These are phyloP conservation scores for Oophaga pumilio DNA, from an alignment of 2,113 vertebrate genomes.

Conservation along the genomic window DNA sequence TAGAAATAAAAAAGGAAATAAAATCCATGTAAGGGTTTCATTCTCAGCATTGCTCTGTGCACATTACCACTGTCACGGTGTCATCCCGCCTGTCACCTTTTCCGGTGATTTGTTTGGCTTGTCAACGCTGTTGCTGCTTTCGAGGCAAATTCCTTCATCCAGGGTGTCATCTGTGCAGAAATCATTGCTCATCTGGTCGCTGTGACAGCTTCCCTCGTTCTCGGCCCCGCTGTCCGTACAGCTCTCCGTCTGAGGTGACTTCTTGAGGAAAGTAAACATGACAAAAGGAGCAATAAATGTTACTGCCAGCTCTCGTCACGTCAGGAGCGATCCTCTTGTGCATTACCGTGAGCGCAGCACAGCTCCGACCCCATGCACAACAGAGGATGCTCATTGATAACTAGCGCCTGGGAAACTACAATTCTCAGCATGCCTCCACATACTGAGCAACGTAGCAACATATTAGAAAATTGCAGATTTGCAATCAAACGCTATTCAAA, in stretches of 20 bases:
- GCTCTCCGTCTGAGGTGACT: constrained; percentile 97
- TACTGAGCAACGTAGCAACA: too few species aligned
- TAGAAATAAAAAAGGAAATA: constrained; percentile 61
- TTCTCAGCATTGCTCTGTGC: not conserved
- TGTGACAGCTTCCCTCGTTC: constrained; percentile 99
- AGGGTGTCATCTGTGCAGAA: constrained; percentile 96
- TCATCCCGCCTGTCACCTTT: constrained; percentile 75
- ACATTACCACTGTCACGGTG: not conserved
- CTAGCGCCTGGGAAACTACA: too few species aligned
- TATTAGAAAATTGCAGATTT: too few species aligned
- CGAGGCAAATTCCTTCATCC: constrained; percentile 97
- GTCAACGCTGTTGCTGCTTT: constrained; percentile 85
- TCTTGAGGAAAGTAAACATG: constrained; percentile 70
- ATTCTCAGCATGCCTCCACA: too few species aligned
- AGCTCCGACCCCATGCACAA: too few species aligned
- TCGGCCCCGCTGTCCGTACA: constrained; percentile 98
- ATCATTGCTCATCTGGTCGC: constrained; percentile 98
- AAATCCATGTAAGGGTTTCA: not conserved
- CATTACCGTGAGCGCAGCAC: not conserved
- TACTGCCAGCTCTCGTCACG: not conserved
- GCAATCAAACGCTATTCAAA: too few species aligned
- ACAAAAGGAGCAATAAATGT: not conserved
- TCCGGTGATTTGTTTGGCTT: constrained; percentile 83
- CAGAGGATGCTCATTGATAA: too few species aligned
- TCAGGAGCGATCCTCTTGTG: not conserved